Base-by-base conservation (phyloP, 2,888 invertebrate species). In the Pyrrhia umbra region DNA sequence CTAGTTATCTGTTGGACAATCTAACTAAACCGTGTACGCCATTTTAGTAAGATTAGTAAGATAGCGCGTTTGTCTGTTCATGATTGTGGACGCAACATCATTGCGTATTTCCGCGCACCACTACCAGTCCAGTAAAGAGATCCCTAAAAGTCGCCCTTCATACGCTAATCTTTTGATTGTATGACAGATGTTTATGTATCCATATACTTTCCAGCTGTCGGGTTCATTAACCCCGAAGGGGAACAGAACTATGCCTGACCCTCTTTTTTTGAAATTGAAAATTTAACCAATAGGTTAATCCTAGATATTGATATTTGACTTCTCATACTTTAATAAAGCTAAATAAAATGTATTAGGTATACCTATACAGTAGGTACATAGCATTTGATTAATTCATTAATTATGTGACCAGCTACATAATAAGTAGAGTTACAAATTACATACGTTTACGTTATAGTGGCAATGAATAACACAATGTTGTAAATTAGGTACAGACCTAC, bases 171-270 rank as follows among this genome's bases (percentile, higher is more conserved):
- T 68, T 68, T 62, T 55, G 30, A 63, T 59, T 62, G 39, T 57
- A 47, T 30, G 51, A 59, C 77, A 76, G 76, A 66, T 80, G 80
- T 66, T 75, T 47, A 54, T 66, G 50, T 71, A 69, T 79, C 73
- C 68, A 66, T 79, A 58, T 58, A 50, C 51, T 52, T 59, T 64
- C 67, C 92, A 92, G 90, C 92, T 93, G 92, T 87, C 88, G 84
- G 81, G 92, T 85, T 92, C 90, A 85, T 79, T 72, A 90, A 89
- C 90, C 89, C 82, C 69, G 68, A 69, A 80, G 71, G 72, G 74
- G 62, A 77, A 81, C 74, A 51, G 55, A 57, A 63, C 68, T 67
- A 51, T n/a, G 34, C 34, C 8, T 43, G 50, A 66, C 69, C 69
- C 59, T 67, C 39, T 63, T 54, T 60, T 54, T 55, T n/a, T 4